Base-by-base conservation (phyloP, 2,888 invertebrate species). In the Nesidiocoris tenuis region DNA sequence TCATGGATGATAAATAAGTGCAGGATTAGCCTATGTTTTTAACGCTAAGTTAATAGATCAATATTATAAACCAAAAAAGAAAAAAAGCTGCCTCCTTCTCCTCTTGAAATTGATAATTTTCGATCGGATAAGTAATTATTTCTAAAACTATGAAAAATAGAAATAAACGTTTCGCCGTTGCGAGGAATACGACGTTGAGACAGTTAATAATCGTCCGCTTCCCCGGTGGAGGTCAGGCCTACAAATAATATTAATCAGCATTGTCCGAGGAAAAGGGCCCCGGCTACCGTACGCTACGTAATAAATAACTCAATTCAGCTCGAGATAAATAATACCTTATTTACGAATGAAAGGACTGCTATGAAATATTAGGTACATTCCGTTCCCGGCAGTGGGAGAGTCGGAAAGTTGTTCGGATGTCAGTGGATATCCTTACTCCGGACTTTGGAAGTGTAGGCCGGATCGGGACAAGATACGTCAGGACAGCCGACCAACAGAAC, bases 311-410 rank as follows among this genome's bases (percentile, higher is more conserved):
- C 67, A 67, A 56, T 67, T 67, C 67, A 67, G 55, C 67, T 18
- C 22, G 55, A 67, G 67, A 67, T 67, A 67, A 67, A 67, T 67
- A 67, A 55, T 67, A 56, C 67, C 67, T 67, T 67, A 67, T 67
- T 56, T 67, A 67, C 56, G 55, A 21, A 56, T 39, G 55, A n/a
- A 21, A 21, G 22, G 55, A 55, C 21, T 19, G 5, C 12, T 21
- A 21, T 56, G 55, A 67, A 55, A 21, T 67, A 67, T 67, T 54
- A 22, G 67, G 17, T 56, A 19, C 12, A 67, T 67, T 21, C 67
- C 56, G 1, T 23, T 55, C 56, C 3, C 21, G 39, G 39, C 39
- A 39, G 39, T 39, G 3, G 39, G 39, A 39, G 39, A 39, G 39
- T 7, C 54, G 21, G 17, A 39, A 63, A 39, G n/a, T 65, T 25